Evolutionary conservation across 2,888 invertebrate genomes (phyloP).

Genomic region (Cataglyphis livida): DNA sequence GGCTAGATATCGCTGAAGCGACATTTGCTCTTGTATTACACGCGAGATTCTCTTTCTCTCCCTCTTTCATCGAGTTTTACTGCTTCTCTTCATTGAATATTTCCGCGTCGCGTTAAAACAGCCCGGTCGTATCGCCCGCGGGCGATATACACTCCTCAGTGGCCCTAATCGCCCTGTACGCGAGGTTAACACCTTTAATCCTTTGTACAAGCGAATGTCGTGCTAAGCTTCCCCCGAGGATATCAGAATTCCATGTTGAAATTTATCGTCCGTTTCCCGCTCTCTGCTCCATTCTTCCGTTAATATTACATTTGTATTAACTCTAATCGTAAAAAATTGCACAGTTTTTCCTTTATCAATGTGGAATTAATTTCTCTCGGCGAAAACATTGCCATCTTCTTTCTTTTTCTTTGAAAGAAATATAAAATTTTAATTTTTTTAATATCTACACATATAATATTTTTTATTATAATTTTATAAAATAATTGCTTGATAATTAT

Average conservation of each 20-base stretch:
- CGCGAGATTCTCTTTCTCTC: conserved; percentile 19
- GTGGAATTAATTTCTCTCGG: background rate
- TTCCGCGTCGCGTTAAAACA: conserved; percentile 47
- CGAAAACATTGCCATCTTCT: background rate
- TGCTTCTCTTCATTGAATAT: conserved; percentile 45
- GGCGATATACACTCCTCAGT: conserved; percentile 53
- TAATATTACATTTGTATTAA: conserved; percentile 17
- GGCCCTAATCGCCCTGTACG: conserved; percentile 53
- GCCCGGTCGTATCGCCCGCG: conserved; percentile 31
- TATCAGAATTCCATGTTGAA: conserved; percentile 51
- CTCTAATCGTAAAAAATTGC: conserved; percentile 21
- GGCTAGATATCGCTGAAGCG: conserved; percentile 29
- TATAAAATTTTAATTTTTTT: background rate
- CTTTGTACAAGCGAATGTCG: conserved; percentile 53
- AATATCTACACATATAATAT: background rate
- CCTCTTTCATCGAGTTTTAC: conserved; percentile 46
- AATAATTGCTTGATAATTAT: background rate
- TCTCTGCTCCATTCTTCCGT: conserved; percentile 12
- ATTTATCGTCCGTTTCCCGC: conserved; percentile 22
- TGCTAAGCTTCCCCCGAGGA: conserved; percentile 46
- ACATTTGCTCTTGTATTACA: conserved; percentile 25
- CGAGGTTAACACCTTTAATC: conserved; percentile 54
- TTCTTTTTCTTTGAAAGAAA: background rate
- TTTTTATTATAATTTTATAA: background rate
- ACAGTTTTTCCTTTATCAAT: background rate